Evolutionary conservation across 2,797 vertebrate species (phyloP), one percentile per base, ranked within the genome.

Genomic region (Tolypeutes matacus): DNA sequence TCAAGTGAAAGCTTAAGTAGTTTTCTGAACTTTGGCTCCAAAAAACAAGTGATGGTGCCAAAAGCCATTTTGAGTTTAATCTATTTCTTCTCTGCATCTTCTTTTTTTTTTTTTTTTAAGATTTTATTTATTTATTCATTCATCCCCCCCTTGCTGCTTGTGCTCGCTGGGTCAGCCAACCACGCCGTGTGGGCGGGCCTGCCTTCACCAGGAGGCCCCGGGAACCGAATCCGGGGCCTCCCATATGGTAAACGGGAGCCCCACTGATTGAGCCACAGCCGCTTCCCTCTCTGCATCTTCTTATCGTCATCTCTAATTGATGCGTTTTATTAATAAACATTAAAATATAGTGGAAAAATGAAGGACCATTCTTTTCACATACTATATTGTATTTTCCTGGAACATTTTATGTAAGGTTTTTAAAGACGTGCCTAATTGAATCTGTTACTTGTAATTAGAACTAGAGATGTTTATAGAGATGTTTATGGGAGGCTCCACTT

Each of bases 361-460:
- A 65, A 84, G 12, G 23, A 1, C 17, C 23, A 13, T 39, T 84
- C 39, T 75, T 95, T 76, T 75, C 42, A 69, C 39, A 80, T 29
- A 14, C 36, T 62, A 31, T n/a, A 92, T 60, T 31, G 2, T 15
- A 77, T 51, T 27, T 84, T 72, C 53, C 20, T 82, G 42, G 31
- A 85, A 27, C 29, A 87, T 42, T 42, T 39, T 31, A 42, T 46
- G 25, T 29, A 31, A 27, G 14, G 8, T 29, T 73, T 90, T 92
- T 29, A 76, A 92, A 73, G 34, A 69, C 53, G 21, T 34, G 3
- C 36, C 46, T 82, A 86, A 92, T 84, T 89, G 65, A 80, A 90
- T 49, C 17, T 31, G 25, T 73, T 84, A 65, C 36, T 86, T 94
- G 82, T 82, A 94, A 75, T 93, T 87, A 85, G 56, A 80, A 20